These are phyloP conservation scores for Muraenolepis orangiensis DNA, from an alignment of 2,797 vertebrate genomes.

Conservation along the genomic window DNA sequence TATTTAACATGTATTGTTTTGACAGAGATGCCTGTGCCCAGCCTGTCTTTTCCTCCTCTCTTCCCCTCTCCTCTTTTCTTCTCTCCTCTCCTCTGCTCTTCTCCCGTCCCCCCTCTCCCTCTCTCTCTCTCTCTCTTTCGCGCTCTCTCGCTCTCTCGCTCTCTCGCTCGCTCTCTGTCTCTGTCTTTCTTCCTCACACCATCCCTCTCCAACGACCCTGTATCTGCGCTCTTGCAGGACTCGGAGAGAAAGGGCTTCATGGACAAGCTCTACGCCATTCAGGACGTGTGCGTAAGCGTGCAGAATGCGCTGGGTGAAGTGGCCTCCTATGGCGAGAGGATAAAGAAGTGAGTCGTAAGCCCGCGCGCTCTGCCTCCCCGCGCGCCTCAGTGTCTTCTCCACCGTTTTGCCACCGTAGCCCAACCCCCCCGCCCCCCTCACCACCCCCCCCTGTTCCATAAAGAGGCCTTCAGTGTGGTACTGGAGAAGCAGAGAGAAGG, in stretches of 20 bases:
- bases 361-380: slow-evolving; percentile 30
- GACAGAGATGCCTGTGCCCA: slow-evolving; percentile 63
- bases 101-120: slow-evolving; percentile 19
- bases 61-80: slow-evolving; percentile 31
- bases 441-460: slow-evolving; percentile 27
- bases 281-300: slow-evolving; percentile 96
- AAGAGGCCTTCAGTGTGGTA: slow-evolving; percentile 48
- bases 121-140: slow-evolving; percentile 29
- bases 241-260: slow-evolving; percentile 98
- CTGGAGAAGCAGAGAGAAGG: slow-evolving; percentile 29
- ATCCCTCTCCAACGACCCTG: slow-evolving; percentile 44
- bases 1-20: slow-evolving; percentile 71
- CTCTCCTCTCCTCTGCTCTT: slow-evolving; percentile 13
- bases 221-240: slow-evolving; percentile 81
- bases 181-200: slow-evolving; percentile 44
- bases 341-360: slow-evolving; percentile 94
- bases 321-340: slow-evolving; percentile 93
- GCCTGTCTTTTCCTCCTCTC: slow-evolving; percentile 52
- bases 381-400: slow-evolving; percentile 27
- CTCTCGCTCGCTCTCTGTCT: slow-evolving; percentile 23
- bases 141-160: slow-evolving; percentile 9
- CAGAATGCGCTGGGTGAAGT: slow-evolving; percentile 96
- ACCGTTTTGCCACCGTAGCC: slow-evolving; percentile 45
- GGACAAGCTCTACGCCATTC: slow-evolving; percentile 97
- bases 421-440: slow-evolving; percentile 41